Evolutionary conservation across 92 coral and sea anemone genomes (phyloP), one percentile per base, ranked within the genome.

Genomic region (Zoanthus sociatus): DNA sequence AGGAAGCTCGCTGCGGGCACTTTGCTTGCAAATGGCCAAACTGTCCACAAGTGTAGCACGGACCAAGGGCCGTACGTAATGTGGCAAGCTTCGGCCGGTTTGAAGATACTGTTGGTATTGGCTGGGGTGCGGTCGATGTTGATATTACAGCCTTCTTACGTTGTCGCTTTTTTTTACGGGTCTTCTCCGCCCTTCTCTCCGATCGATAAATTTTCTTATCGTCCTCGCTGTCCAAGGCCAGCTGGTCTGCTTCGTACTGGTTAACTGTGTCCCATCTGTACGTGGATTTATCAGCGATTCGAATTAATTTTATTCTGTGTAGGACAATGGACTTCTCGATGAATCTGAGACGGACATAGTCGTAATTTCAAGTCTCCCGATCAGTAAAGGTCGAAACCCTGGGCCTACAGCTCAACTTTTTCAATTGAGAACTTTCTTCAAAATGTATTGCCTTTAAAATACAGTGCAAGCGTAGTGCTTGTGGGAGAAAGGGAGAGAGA

Each of bases 211-310:
- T 76, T 76, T 51, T 76, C 81, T 76, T 76, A 76, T 76, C 81
- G 45, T 76, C 66, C 81, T 76, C 81, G 7, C 66, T 76, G 78
- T 73, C 78, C 26, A 66, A 76, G 3, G 68, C 3, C 68, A 61
- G 10, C 56, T 73, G 32, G 37, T 73, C 56, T 45, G 56, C 58
- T 42, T 73, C 58, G 32, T 44, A 76, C 46, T 76, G 81, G 48
- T 76, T 76, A 51, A 76, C 81, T 60, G 81, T 76, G 81, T 76
- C 67, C 81, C 67, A 53, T 76, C 81, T 44, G 79, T 75, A 75
- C 79, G 42, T 16, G 79, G 79, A 75, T 75, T 75, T 47, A 48
- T 75, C 79, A n/a, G 79, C 63, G 45, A 75, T 75, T 46, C 45
- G 79, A 20, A 75, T 46, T 48, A 75, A 48, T 47, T 75, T 75